These are phyloP conservation scores for Lymantria monacha DNA, from an alignment of 2,888 invertebrate genomes.

Conservation along the genomic window DNA sequence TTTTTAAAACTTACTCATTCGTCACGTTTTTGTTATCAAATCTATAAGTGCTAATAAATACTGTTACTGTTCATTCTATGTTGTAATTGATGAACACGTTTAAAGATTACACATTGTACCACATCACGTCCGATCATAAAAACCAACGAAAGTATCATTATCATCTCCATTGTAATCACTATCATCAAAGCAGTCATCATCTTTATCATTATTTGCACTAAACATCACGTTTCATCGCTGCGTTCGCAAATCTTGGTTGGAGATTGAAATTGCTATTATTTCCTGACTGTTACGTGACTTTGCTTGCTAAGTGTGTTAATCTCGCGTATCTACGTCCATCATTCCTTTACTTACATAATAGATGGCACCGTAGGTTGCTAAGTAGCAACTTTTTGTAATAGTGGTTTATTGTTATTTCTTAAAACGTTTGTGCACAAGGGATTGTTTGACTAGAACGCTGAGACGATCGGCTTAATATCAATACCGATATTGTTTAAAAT, in stretches of 20 bases:
- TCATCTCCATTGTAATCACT: conserved; percentile 31
- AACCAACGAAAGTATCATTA: conserved; percentile 36
- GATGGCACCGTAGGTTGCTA: conserved; percentile 39
- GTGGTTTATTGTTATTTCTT: conserved; percentile 32
- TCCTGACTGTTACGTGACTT: conserved; percentile 37
- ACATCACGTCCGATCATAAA: conserved; percentile 33
- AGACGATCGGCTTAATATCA: not conserved
- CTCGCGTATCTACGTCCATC: conserved; percentile 20
- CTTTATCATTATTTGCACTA: conserved; percentile 41
- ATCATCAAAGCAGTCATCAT: conserved; percentile 34
- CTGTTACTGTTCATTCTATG: conserved; percentile 21
- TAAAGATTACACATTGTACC: conserved; percentile 23
- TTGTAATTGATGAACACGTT: conserved; percentile 32
- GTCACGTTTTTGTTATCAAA: conserved; percentile 28
- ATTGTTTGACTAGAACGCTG: not conserved
- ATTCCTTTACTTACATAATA: conserved; percentile 39
- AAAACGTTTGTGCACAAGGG: conserved; percentile 18
- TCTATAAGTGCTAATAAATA: conserved; percentile 12
- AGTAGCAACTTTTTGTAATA: conserved; percentile 27
- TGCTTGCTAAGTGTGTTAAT: conserved; percentile 32
- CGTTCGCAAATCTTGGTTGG: conserved; percentile 34
- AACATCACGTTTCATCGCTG: conserved; percentile 43
- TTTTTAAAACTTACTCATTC: conserved; percentile 16
- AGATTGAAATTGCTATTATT: conserved; percentile 36
- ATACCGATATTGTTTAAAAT: not conserved